A percentile compares a stretch with the other conserved stretches of the same genome.
Conservation (phyloP, 1,140 invertebrate species). For the Metopolophium dirhodum region DNA sequence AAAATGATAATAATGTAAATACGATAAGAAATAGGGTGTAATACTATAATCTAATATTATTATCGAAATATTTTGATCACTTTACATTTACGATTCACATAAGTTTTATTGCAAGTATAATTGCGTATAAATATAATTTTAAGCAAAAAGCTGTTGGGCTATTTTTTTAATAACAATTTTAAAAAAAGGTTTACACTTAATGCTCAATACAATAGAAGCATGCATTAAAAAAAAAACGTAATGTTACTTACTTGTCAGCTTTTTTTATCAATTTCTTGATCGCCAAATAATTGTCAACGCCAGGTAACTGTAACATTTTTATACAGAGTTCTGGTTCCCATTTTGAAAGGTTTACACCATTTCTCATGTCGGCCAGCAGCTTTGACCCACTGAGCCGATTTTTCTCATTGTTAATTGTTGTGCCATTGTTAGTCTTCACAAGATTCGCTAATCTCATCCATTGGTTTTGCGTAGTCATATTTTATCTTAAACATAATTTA, state of each 20-base stretch:
- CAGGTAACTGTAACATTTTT: conserved; percentile 63
- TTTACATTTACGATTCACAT: background rate
- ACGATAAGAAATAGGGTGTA: background rate
- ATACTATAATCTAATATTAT: background rate
- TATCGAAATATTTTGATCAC: background rate
- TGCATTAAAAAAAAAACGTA: background rate
- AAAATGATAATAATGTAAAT: background rate
- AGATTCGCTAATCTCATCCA: conserved; percentile 20
- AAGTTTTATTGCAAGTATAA: background rate
- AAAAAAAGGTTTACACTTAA: background rate
- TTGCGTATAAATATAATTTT: background rate
- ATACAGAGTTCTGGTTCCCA: conserved; percentile 65
- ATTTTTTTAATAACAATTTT: background rate
- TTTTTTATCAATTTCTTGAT: conserved; percentile 64
- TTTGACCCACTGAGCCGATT: conserved; percentile 43
- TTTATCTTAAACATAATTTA: conserved; percentile 28
- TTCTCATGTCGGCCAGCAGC: conserved; percentile 42
- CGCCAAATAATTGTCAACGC: conserved; percentile 64
- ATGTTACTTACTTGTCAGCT: conserved; percentile 59
- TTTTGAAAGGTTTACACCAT: conserved; percentile 36
- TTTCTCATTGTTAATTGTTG: background rate
- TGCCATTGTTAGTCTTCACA: conserved; percentile 4
- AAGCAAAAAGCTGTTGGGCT: background rate
- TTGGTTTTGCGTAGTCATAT: conserved; percentile 19
- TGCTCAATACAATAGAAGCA: background rate